Conservation (phyloP, 2,888 invertebrate species). For the Palloptera scutellata region DNA sequence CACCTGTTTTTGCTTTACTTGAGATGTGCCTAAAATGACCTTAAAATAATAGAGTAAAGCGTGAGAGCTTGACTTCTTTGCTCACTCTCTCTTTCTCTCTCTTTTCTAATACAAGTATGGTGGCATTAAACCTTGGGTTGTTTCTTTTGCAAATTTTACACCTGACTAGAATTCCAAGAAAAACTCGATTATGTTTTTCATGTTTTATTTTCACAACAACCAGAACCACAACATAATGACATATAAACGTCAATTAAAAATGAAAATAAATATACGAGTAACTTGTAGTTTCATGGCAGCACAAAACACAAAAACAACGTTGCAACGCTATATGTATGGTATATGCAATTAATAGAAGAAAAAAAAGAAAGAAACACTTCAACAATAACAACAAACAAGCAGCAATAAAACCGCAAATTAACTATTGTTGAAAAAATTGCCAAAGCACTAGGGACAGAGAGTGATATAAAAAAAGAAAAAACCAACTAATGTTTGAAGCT, state of each 20-base stretch:
- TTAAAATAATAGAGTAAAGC: no score
- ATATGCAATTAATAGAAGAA: conserved; percentile 11
- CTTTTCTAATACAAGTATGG: no score
- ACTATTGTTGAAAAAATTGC: conserved; percentile 27
- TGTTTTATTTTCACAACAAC: background rate
- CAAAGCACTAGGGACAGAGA: conserved; percentile 8
- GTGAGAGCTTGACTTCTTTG: no score
- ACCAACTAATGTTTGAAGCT: conserved; percentile 20
- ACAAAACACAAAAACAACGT: conserved; percentile 19
- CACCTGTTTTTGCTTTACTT: no score
- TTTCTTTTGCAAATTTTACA: no score
- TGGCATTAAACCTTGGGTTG: no score
- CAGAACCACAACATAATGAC: conserved; percentile 16
- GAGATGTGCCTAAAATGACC: no score
- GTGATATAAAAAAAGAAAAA: background rate
- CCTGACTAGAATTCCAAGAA: background rate
- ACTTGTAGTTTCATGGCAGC: conserved; percentile 22
- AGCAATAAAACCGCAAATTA: conserved; percentile 28
- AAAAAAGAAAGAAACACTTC: conserved; percentile 6
- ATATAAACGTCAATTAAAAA: conserved; percentile 32
- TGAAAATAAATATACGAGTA: conserved; percentile 12
- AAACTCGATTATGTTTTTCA: background rate
- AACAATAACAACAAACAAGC: no score
- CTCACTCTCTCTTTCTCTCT: no score
- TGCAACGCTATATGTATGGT: background rate